Conservation (phyloP, 2,113 vertebrate genomes). For the Sceloporus undulatus region DNA sequence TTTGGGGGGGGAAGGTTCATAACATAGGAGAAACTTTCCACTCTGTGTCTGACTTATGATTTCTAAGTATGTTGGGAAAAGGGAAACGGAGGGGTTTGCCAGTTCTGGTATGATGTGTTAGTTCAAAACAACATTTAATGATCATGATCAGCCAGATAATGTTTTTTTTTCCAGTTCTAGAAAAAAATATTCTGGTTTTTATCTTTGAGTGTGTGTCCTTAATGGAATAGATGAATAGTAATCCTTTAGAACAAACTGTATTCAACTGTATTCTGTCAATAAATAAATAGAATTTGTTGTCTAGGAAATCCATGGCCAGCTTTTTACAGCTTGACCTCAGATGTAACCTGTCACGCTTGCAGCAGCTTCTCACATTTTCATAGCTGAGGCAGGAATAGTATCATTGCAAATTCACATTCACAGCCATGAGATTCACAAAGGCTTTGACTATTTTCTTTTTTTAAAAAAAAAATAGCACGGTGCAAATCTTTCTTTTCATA, state of each 20-base stretch:
- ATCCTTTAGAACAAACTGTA: not conserved
- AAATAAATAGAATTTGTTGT: not conserved
- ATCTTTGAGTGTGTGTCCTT: not conserved
- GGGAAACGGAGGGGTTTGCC: not conserved
- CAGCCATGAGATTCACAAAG: not conserved
- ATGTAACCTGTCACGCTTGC: not conserved
- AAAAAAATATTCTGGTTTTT: not conserved
- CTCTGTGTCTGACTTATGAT: too few species aligned
- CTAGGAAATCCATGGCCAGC: not conserved
- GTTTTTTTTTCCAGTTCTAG: not conserved
- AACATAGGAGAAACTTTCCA: too few species aligned
- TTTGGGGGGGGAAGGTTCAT: too few species aligned
- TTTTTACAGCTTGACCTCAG: not conserved
- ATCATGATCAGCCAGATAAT: not conserved
- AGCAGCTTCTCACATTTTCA: not conserved
- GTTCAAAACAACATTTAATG: not conserved
- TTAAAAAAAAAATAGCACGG: too few species aligned
- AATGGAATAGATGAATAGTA: not conserved
- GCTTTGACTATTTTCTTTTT: fast-evolving
- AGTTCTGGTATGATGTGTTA: not conserved
- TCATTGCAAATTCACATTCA: fast-evolving
- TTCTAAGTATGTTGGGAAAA: not conserved
- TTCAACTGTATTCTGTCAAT: not conserved
- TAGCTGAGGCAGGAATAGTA: not conserved
- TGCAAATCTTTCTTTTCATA: not conserved